Evolutionary conservation across 2,113 vertebrate genomes (phyloP), one percentile per base, ranked within the genome.

Genomic region (Thymallus thymallus): DNA sequence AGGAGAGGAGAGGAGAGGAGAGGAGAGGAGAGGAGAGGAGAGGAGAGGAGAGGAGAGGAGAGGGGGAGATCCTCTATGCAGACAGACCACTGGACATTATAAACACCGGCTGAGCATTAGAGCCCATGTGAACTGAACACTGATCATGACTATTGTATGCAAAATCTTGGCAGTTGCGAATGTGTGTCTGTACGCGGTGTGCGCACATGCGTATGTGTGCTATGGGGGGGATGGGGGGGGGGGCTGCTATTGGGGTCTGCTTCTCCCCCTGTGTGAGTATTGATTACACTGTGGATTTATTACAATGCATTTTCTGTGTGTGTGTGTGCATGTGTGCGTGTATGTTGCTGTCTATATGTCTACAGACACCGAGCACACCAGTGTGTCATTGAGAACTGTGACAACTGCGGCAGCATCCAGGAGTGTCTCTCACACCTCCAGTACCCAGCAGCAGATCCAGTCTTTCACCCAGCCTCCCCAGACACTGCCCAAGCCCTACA

Each of bases 321-420:
- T 72, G 18, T 69, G 32, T 77, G 56, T 68, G 35, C 23, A 20
- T 48, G 18, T 35, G 64, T 16, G 6, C 20, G 64, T 66, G 64
- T 35, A 5, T 65, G 63, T 30, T 3, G 9, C 16, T 62, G 45
- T 68, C 56, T 29, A 64, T 64, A 71, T 64, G 45, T 68, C 41
- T 13, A 55, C 92, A 92, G 97, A 94, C 79, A 86, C 74, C 22
- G 95, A 95, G 63, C 85, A 89, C 65, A 46, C 88, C 35, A 18
- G 48, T 51, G 77, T 83, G 30, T 48, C 88, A 3, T 76, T 80
- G 60, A 89, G 72, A 69, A 83, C 89, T 1, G 87, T 87, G 24
- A 74, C 82, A 10, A 85, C 91, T 32, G 80, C 85, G 61, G 86
- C 84, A 0, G 89, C 89, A 5, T 84, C 18, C 75, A 93, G 91